Evolutionary conservation across 2,797 vertebrate species (phyloP), one percentile per base, ranked within the genome.

Genomic region (Uromys caudimaculatus): DNA sequence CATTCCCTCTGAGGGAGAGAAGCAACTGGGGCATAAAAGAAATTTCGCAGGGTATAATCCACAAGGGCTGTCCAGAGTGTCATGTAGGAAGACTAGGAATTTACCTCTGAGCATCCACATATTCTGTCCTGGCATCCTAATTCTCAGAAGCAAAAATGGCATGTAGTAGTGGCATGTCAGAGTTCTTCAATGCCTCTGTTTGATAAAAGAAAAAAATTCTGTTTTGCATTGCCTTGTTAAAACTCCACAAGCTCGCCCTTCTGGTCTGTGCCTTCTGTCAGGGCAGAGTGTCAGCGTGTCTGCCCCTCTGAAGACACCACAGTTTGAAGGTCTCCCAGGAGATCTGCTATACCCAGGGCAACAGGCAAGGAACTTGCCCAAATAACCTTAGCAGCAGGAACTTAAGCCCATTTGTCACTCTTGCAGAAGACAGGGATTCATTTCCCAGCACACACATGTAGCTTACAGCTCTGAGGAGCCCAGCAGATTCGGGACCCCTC

Each of bases 51-150:
- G 1, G 32, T 21, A 1, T 32, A 78, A 47, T 56, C 67, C 41
- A 32, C 69, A 8, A 29, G 50, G 2, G 11, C 8, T 32, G 58
- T 79, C 52, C 23, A 44, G 64, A 95, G 2, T 21, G 11, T 85
- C 86, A 90, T 11, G 3, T 81, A 62, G 19, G 90, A 85, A 69
- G 93, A 97, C 35, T 69, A n/a, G 90, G 93, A 44, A 38, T 96
- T 81, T 93, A 35, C 88, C 79, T 96, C 96, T 82, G 24, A 93
- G 23, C 91, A 96, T 79, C 94, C 89, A 94, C 93, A 79, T 81
- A 19, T 78, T 95, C 85, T 69, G 76, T 95, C 69, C 56, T 97
- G 96, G 84, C 75, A 44, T 85, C 93, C 92, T 95, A 24, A 32
- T 85, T 29, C 58, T 69, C 32, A 67, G 24, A 24, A 71, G 21